These are phyloP conservation scores for Monopis laevigella DNA, from an alignment of 2,888 invertebrate genomes.

Conservation along the genomic window DNA sequence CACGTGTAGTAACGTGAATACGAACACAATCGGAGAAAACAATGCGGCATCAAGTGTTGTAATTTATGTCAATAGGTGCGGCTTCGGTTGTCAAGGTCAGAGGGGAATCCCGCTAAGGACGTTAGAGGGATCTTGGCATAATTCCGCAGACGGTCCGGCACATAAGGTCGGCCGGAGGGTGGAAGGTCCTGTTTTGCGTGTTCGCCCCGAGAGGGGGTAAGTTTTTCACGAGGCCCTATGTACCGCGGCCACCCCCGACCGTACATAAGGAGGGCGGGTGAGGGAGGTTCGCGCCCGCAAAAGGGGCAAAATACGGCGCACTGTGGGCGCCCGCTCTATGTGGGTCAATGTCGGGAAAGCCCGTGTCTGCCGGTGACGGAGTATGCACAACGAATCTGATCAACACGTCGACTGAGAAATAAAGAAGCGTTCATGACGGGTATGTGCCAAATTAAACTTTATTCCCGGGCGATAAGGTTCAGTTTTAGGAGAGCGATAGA, in stretches of 20 bases:
- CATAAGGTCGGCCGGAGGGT: conserved; percentile 50
- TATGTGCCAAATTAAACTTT: conserved; percentile 28
- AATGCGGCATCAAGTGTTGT: not conserved
- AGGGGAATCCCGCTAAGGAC: conserved; percentile 38
- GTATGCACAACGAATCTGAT: conserved; percentile 67
- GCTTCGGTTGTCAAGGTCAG: conserved; percentile 44
- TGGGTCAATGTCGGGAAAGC: conserved; percentile 71
- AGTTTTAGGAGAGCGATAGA: not conserved
- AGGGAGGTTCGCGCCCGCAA: conserved; percentile 66
- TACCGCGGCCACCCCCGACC: conserved; percentile 57
- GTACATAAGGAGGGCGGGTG: conserved; percentile 61
- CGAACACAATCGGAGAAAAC: not conserved
- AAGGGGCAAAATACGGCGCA: conserved; percentile 69
- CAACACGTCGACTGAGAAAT: conserved; percentile 60
- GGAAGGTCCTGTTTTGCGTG: conserved; percentile 66
- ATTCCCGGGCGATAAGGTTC: conserved; percentile 34
- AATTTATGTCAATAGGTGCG: conserved; percentile 16
- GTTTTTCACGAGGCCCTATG: conserved; percentile 60
- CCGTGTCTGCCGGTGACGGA: conserved; percentile 67
- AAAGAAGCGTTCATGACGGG: conserved; percentile 38
- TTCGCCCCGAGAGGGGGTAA: conserved; percentile 57
- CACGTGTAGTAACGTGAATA: not conserved
- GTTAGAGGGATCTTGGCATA: conserved; percentile 37
- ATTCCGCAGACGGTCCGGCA: conserved; percentile 22
- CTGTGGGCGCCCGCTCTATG: conserved; percentile 66